Conservation (phyloP, 1,140 invertebrate species). For the Drosophila trapezifrons region DNA sequence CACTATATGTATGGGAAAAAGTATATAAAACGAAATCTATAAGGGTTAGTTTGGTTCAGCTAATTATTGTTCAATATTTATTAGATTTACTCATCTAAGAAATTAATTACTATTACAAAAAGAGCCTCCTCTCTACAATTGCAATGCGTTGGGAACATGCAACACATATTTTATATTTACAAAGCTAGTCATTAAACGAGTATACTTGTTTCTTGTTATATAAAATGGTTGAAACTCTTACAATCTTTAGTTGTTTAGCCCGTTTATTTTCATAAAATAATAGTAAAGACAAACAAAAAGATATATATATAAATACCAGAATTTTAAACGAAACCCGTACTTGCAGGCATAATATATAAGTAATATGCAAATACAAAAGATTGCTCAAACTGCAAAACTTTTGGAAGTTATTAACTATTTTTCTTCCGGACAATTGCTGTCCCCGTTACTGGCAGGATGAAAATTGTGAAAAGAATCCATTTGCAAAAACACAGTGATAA, state of each 20-base stretch:
- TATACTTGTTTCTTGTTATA: conserved; percentile 27
- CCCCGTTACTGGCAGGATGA: background rate
- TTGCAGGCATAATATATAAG: conserved; percentile 3
- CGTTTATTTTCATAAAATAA: conserved; percentile 18
- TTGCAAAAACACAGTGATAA: conserved; percentile 34
- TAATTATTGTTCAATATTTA: conserved; percentile 40
- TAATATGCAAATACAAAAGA: conserved; percentile 13
- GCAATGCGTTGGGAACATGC: conserved; percentile 10
- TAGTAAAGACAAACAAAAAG: background rate
- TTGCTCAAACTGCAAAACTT: conserved; percentile 36
- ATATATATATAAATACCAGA: conserved; percentile 7
- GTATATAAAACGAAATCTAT: conserved; percentile 9
- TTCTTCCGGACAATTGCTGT: conserved; percentile 17
- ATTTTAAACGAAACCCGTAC: conserved; percentile 8
- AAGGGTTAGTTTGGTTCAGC: conserved; percentile 20
- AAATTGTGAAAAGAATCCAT: conserved; percentile 1
- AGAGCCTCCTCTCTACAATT: conserved; percentile 9
- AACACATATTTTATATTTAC: conserved; percentile 5
- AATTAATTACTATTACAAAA: conserved; percentile 15
- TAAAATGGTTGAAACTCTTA: conserved; percentile 15
- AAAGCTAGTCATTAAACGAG: conserved; percentile 23
- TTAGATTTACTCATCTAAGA: conserved; percentile 18
- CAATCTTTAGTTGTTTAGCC: conserved; percentile 18
- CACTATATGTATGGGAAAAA: conserved; percentile 9
- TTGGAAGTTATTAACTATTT: conserved; percentile 26